A percentile compares a stretch with the other conserved stretches of the same genome.
Evolutionary conservation across 2,888 invertebrate species (phyloP).

Genomic region (Hypercompe scribonia): DNA sequence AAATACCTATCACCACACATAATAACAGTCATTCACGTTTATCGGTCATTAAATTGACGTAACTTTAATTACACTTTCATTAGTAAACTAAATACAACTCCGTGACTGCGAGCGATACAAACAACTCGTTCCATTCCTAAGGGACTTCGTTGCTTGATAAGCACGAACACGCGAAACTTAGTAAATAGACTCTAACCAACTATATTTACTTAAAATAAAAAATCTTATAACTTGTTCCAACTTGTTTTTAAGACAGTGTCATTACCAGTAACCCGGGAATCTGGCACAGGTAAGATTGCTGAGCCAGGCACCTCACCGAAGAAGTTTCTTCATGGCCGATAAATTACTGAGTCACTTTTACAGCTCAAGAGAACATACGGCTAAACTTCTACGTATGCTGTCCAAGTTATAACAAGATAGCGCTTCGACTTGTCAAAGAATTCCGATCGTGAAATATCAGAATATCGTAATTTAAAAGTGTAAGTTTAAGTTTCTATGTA

Average conservation of each 20-base stretch:
- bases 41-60: background rate
- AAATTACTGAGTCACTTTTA: constrained; percentile 85
- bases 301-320: constrained; percentile 59
- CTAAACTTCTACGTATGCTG: constrained; percentile 66
- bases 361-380: constrained; percentile 81
- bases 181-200: constrained; percentile 29
- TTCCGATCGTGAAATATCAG: constrained; percentile 31
- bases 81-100: constrained; percentile 36
- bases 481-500: constrained; percentile 6
- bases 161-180: constrained; percentile 42
- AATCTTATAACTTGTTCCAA: constrained; percentile 45
- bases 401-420: constrained; percentile 53
- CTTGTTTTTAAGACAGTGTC: constrained; percentile 55
- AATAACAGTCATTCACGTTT: background rate
- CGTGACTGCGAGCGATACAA: constrained; percentile 42
- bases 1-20: background rate
- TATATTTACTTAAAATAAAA: constrained; percentile 28
- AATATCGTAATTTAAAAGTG: constrained; percentile 12
- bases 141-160: constrained; percentile 42
- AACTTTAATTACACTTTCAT: constrained; percentile 33
- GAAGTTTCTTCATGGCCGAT: constrained; percentile 79
- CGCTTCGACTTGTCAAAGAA: constrained; percentile 48
- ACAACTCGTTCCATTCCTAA: constrained; percentile 26
- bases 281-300: constrained; percentile 74
- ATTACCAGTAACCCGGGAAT: constrained; percentile 52